Conservation (phyloP, 2,797 vertebrate genomes). For the Pseudomugil tenellus region DNA sequence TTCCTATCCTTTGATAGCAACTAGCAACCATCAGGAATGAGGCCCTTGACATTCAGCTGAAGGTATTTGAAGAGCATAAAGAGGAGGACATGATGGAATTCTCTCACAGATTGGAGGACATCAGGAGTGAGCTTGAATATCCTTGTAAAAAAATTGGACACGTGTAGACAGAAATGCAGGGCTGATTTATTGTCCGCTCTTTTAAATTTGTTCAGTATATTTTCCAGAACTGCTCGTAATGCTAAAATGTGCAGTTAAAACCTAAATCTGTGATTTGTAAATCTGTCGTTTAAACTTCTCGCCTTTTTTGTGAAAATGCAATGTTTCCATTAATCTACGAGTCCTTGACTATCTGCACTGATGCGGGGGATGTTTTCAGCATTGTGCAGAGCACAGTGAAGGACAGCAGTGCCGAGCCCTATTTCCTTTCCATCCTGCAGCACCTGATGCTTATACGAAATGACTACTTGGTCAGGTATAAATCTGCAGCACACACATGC, state of each 20-base stretch:
- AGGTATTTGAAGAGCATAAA: constrained; percentile 96
- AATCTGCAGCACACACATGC: constrained; percentile 8
- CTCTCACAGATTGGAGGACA: constrained; percentile 94
- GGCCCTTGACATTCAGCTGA: constrained; percentile 96
- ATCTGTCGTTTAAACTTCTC: constrained; percentile 15
- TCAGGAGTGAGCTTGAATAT: constrained; percentile 96
- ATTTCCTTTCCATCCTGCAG: constrained; percentile 96
- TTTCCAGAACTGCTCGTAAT: background rate
- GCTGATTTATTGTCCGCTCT: constrained; percentile 10
- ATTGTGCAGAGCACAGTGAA: constrained; percentile 90
- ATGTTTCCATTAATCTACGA: constrained; percentile 26
- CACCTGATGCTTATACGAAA: constrained; percentile 95
- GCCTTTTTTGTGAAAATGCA: constrained; percentile 22
- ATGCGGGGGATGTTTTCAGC: constrained; percentile 92
- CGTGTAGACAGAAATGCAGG: background rate
- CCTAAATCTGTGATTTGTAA: background rate
- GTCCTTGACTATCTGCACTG: constrained; percentile 89
- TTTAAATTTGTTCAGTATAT: constrained; percentile 18
- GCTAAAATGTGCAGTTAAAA: background rate
- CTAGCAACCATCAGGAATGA: constrained; percentile 89
- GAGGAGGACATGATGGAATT: constrained; percentile 98
- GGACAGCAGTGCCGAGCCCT: constrained; percentile 88
- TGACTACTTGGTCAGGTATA: constrained; percentile 93
- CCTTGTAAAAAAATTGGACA: constrained; percentile 80
- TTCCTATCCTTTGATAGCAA: constrained; percentile 74